Evolutionary conservation across 1,140 invertebrate genomes (phyloP), one percentile per base, ranked within the genome.

Genomic region (Laupala kohalensis): DNA sequence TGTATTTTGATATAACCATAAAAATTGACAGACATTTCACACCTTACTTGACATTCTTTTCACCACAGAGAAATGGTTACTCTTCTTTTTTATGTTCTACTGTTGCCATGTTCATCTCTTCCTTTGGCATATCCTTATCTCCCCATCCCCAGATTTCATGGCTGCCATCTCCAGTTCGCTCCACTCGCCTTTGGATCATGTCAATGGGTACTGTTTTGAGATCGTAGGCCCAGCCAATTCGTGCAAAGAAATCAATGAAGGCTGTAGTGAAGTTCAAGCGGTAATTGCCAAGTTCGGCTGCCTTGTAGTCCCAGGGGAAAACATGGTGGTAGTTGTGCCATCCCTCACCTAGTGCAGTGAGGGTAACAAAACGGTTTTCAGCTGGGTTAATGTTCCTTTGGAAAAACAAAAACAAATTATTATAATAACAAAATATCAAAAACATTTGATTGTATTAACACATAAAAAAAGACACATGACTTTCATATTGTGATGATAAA

Each of bases 251-350:
- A 76, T 97, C 92, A 74, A 97, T 94, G 78, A 96, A 94, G 2
- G 84, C 83, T 0, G 90, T 94, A 0, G 94, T 96, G 64, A 90
- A 83, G 77, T 97, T 98, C 15, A 90, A 80, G 15, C 84, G 84
- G 81, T 91, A 93, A 76, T 88, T 86, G 62, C 94, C 92, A 0
- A 93, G 82, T 78, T 94, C 92, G 6, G 91, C 85, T 3, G 92
- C 89, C 78, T 93, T 92, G 84, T 96, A 96, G 78, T 98, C 96
- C 87, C 93, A 93, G 0, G 96, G 96, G 83, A 98, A 98, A 0
- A 92, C 91, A 81, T 98, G 95, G 79, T 98, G 96, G 80, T 96
- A 98, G 80, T 97, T 97, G 79, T 97, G 95, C 88, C 92, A 96
- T 3, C 94, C 94, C 82, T 95, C 92, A 0, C 92, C 92, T 6